These are phyloP conservation scores for Astatoreochromis straeleni DNA, from an alignment of 2,113 vertebrate species.

Conservation along the genomic window DNA sequence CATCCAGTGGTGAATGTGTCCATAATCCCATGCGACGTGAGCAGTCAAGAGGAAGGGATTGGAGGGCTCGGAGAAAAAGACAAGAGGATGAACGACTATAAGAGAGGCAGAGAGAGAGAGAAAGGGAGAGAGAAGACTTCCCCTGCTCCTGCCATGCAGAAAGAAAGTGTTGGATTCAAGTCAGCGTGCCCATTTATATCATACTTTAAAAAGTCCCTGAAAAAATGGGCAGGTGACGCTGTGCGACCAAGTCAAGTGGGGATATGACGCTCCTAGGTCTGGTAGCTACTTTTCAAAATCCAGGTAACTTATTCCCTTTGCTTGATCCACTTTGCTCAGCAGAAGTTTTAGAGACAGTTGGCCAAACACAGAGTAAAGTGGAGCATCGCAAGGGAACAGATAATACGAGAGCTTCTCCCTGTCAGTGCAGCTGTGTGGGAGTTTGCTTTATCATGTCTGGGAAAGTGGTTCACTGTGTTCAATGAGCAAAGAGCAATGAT, in stretches of 20 bases:
- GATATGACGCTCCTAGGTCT: background rate
- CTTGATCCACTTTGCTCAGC: background rate
- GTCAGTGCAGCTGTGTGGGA: constrained; percentile 31
- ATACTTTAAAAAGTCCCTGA: background rate
- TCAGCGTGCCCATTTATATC: constrained; percentile 24
- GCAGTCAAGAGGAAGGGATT: constrained; percentile 62
- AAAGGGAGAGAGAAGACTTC: background rate
- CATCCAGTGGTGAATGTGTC: constrained; percentile 44
- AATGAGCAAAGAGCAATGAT: background rate
- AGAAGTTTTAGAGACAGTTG: constrained; percentile 7
- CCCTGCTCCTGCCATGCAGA: background rate
- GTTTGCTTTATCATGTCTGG: constrained; percentile 25
- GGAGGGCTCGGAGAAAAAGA: constrained; percentile 49
- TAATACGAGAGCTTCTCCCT: constrained; percentile 17
- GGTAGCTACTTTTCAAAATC: background rate
- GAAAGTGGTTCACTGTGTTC: constrained; percentile 28
- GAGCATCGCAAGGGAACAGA: background rate
- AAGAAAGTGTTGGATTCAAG: background rate
- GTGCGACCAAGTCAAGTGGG: background rate
- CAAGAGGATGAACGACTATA: constrained; percentile 28
- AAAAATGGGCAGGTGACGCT: background rate
- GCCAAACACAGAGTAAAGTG: constrained; percentile 20
- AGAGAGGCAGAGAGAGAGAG: background rate
- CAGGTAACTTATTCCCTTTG: background rate
- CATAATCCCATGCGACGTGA: constrained; percentile 65